Percentiles rank a stretch among this genome's conserved stretches.
Evolutionary conservation across 2,888 invertebrate species (phyloP).

Genomic region (Subacronicta megacephala): DNA sequence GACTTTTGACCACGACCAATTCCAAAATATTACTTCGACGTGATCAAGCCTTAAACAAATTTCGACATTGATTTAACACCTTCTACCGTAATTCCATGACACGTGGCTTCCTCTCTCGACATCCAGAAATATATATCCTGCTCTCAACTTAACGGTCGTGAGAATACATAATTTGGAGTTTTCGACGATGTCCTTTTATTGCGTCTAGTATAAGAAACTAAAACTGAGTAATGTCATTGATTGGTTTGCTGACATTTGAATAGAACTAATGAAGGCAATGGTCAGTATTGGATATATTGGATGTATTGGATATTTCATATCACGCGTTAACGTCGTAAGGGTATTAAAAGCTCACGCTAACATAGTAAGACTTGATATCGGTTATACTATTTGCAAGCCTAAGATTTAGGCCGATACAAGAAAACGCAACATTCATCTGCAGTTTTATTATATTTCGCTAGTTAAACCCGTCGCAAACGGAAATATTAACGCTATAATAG

Average conservation of each 20-base stretch:
- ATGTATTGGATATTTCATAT: conserved; percentile 35
- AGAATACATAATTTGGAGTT: conserved; percentile 46
- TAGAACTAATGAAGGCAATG: conserved; percentile 42
- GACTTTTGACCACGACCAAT: background rate
- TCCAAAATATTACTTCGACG: conserved; percentile 2
- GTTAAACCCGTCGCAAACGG: conserved; percentile 13
- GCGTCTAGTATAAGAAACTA: conserved; percentile 48
- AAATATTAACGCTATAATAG: conserved; percentile 35
- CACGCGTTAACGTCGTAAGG: conserved; percentile 8
- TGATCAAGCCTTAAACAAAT: conserved; percentile 20
- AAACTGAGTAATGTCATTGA: conserved; percentile 52
- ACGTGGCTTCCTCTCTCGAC: conserved; percentile 46
- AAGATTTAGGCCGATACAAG: conserved; percentile 3
- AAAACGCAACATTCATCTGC: background rate
- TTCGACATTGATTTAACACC: conserved; percentile 40
- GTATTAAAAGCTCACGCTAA: conserved; percentile 20
- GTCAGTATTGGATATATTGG: conserved; percentile 31
- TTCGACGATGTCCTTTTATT: conserved; percentile 48
- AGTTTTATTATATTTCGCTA: conserved; percentile 2
- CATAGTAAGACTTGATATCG: conserved; percentile 10
- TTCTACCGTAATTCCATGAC: conserved; percentile 32
- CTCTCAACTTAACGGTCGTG: conserved; percentile 50
- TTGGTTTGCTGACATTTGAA: conserved; percentile 36
- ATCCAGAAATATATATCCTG: conserved; percentile 59
- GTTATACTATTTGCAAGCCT: conserved; percentile 14